Conservation (phyloP, 2,888 invertebrate species). For the Taphrorychus bicolor region DNA sequence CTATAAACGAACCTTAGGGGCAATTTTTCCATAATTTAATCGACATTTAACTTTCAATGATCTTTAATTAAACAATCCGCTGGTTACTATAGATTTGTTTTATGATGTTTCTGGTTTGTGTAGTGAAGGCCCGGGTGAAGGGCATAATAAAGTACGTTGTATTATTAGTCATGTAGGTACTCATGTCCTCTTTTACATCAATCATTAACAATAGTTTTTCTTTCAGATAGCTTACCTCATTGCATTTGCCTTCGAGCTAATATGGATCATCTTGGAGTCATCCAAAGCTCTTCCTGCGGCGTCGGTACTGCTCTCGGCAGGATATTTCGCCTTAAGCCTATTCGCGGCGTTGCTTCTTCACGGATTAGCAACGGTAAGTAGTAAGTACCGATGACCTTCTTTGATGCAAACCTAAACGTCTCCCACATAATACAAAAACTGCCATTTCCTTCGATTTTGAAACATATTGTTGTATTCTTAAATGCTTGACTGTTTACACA, state of each 20-base stretch:
- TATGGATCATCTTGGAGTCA: constrained; percentile 62
- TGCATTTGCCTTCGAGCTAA: constrained; percentile 63
- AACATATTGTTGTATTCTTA: not conserved
- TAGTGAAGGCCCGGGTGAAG: too few species aligned
- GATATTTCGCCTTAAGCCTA: constrained; percentile 62
- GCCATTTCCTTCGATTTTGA: not conserved
- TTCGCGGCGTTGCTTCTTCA: constrained; percentile 62
- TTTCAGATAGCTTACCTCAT: constrained; percentile 64
- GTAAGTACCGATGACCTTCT: constrained; percentile 53
- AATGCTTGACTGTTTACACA: constrained; percentile 2
- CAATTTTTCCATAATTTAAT: too few species aligned
- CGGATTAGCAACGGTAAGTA: constrained; percentile 63
- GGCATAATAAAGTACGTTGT: too few species aligned
- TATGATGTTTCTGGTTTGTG: too few species aligned
- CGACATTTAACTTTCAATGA: too few species aligned
- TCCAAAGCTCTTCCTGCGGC: constrained; percentile 60
- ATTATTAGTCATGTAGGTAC: too few species aligned
- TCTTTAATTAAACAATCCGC: too few species aligned
- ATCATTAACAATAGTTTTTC: too few species aligned
- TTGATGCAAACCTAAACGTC: not conserved
- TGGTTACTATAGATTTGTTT: too few species aligned
- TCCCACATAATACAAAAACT: constrained; percentile 4
- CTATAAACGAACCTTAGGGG: too few species aligned
- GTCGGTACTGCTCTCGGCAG: constrained; percentile 62
- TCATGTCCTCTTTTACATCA: not conserved